Base-by-base conservation (phyloP, 2,797 vertebrate genomes). In the Novumbra hubbsi region DNA sequence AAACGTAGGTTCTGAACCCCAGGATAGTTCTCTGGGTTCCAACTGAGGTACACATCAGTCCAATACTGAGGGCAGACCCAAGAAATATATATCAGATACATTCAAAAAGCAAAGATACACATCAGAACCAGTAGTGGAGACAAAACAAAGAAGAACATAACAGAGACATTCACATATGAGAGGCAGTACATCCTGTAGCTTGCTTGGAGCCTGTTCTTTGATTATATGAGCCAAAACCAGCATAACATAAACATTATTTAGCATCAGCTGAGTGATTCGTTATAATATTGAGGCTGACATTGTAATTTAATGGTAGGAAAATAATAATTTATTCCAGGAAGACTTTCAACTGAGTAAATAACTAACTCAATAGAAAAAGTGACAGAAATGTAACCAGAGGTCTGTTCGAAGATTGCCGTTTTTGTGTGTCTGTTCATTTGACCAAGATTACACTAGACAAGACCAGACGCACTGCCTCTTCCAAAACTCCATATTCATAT, bases 1-100 rank as follows among this genome's bases (percentile, higher is more conserved):
- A 97, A 97, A 70, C 95, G 88, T 48, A 97, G 89, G 73, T 95
- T 97, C 90, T 96, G 95, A 70, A 97, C 95, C 0, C 96, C 96
- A 0, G 95, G 95, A 48, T 95, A 94, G 71, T 93, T 90, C 68
- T 94, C 93, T 68, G 93, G 93, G 86, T 96, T 94, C 96, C 96
- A 97, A 78, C 90, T 95, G 81, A 97, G 89, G 88, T 97, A 97
- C 70, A 92, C 79, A 48, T 97, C 96, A 28, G 93, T 92, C 96
- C 96, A 97, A 74, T 90, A 90, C 96, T 96, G 84, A 81, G 74
- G 24, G 21, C 64, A 79, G 19, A 55, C 24, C 55, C n/a, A 21
- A 57, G 55, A 12, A 14, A 24, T 3, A 57, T 21, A 57, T 21
- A 57, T 57, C 52, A 57, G 9, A 45, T 9, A 45, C 50, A 79